Percentiles rank a stretch among this genome's conserved stretches.
phyloP scores from a whole-genome alignment of 2,113 vertebrate species.

The Accipiter virgatus region DNA sequence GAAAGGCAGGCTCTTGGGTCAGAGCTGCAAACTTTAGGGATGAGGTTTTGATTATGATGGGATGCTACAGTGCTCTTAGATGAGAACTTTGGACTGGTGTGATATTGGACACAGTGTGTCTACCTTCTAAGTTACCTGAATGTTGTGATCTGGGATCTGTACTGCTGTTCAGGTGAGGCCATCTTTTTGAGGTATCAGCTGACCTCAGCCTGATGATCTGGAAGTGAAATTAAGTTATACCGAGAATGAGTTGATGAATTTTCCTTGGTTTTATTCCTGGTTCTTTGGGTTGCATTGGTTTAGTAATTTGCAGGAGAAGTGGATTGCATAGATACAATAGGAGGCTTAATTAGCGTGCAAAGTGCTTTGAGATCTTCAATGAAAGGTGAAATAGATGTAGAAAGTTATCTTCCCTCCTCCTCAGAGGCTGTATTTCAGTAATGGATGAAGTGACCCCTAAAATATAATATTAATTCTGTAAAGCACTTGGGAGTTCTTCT shows the following conservation, averaged over 20 bases:
- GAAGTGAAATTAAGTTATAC: not conserved
- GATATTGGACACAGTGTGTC: not conserved
- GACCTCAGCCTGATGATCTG: not conserved
- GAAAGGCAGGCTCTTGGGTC: not conserved
- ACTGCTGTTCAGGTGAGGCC: not conserved
- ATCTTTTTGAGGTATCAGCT: not conserved
- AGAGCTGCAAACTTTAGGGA: not conserved
- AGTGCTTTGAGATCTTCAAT: conserved; percentile 30
- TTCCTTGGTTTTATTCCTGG: not conserved
- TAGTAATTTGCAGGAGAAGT: not conserved
- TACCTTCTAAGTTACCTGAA: not conserved
- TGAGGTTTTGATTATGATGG: not conserved
- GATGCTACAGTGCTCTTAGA: not conserved
- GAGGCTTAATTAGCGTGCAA: conserved; percentile 40
- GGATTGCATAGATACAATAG: not conserved
- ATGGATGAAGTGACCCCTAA: conserved; percentile 49
- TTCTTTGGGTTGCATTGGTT: not conserved
- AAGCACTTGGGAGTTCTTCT: conserved; percentile 22
- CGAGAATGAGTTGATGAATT: not conserved
- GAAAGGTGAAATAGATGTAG: conserved; percentile 27
- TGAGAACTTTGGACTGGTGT: not conserved
- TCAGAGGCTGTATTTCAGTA: conserved; percentile 9
- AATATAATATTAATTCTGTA: conserved; percentile 58
- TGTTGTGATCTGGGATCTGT: not conserved
- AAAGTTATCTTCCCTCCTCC: conserved; percentile 2